A percentile compares a stretch with the other conserved stretches of the same genome.
These are phyloP conservation scores for Margarornis squamiger DNA, from an alignment of 2,797 vertebrate species.

Conservation along the genomic window DNA sequence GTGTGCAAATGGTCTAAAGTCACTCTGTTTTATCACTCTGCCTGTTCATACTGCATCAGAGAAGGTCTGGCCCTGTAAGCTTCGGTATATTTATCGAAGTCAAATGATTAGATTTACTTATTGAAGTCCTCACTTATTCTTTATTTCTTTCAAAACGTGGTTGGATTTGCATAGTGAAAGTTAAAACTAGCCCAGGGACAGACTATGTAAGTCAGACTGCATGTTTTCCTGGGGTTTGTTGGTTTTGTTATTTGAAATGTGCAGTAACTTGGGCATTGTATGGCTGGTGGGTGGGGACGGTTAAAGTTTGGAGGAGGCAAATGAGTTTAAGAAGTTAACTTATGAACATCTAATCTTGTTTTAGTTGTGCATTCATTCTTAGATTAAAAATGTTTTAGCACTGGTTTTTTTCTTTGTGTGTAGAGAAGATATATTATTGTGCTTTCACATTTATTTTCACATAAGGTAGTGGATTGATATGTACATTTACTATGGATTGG, in stretches of 20 bases:
- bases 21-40: background rate
- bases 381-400: background rate
- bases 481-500: background rate
- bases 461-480: background rate
- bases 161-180: background rate
- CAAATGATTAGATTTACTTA: background rate
- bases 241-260: background rate
- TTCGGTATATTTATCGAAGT: background rate
- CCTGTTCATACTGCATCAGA: background rate
- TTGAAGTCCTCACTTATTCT: background rate
- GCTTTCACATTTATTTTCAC: background rate
- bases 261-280: rapidly evolving
- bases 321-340: background rate
- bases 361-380: background rate
- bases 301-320: background rate
- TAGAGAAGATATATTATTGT: background rate
- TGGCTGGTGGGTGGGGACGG: background rate
- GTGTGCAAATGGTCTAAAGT: background rate
- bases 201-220: background rate
- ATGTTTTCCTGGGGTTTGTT: background rate
- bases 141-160: background rate
- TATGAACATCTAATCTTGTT: background rate
- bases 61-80: background rate
- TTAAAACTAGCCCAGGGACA: background rate
- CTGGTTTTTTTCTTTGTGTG: background rate